phyloP scores from a whole-genome alignment of 1,140 invertebrate species.

The Heliconius nattereri region DNA sequence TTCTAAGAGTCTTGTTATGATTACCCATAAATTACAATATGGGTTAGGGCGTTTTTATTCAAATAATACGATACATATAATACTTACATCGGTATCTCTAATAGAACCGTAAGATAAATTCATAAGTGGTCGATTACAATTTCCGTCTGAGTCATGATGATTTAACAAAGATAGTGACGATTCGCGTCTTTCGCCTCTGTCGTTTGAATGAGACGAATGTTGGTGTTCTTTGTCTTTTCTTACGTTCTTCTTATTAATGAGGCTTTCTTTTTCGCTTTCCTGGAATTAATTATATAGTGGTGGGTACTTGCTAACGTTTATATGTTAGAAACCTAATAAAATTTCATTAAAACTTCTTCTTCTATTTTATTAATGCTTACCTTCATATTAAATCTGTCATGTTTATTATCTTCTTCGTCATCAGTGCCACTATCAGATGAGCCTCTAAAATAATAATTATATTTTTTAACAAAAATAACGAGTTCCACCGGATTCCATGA shows the following conservation, averaged over 20 bases:
- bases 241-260: conserved; percentile 19
- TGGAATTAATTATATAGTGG: background rate
- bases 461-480: too few relatives aligned
- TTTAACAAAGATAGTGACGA: background rate
- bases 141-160: background rate
- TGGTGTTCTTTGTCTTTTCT: background rate
- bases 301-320: too few relatives aligned
- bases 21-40: too few relatives aligned
- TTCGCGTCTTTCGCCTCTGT: background rate
- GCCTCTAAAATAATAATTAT: conserved; percentile 18
- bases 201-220: background rate
- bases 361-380: background rate
- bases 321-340: background rate
- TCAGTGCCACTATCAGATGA: conserved; percentile 27
- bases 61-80: too few relatives aligned
- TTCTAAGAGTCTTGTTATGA: too few relatives aligned
- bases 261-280: conserved; percentile 23
- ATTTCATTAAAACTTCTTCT: background rate
- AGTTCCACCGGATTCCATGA: too few relatives aligned
- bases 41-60: too few relatives aligned
- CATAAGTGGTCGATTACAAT: background rate
- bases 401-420: background rate
- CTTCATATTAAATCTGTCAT: background rate
- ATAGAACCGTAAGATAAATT: background rate
- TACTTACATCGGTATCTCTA: background rate